Percentiles rank a stretch among this genome's conserved stretches.
Conservation (phyloP, 2,113 vertebrate genomes). For the Mastomys coucha region DNA sequence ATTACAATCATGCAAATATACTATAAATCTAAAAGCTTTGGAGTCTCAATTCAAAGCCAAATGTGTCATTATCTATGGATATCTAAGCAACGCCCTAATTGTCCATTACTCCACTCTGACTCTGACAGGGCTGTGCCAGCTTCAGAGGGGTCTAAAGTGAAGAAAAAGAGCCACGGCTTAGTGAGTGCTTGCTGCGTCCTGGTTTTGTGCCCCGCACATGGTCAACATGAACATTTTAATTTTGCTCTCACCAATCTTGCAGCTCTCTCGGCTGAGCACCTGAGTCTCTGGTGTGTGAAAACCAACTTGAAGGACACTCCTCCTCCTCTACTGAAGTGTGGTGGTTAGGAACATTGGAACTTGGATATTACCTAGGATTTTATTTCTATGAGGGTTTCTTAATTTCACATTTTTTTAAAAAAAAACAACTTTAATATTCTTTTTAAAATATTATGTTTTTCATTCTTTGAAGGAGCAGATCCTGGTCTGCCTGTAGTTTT, state of each 20-base stretch:
- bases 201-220: not conserved
- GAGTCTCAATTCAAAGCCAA: conserved; percentile 47
- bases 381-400: not conserved
- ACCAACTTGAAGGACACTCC: not conserved
- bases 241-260: not conserved
- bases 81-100: conserved; percentile 57
- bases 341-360: not conserved
- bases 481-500: not conserved
- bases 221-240: not conserved
- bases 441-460: not conserved
- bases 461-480: not conserved
- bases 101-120: conserved; percentile 41
- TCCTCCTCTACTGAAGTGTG: not conserved
- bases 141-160: not conserved
- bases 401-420: not conserved
- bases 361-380: not conserved
- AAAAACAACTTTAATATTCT: not conserved
- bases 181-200: rapidly evolving
- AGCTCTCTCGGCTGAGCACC: not conserved
- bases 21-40: conserved; percentile 50
- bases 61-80: conserved; percentile 60
- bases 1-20: conserved; percentile 54
- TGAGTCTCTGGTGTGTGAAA: not conserved
- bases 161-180: not conserved
- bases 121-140: not conserved